A percentile compares a stretch with the other conserved stretches of the same genome.
These are phyloP conservation scores for Nephrotoma flavescens DNA, from an alignment of 2,888 invertebrate genomes.

Conservation along the genomic window DNA sequence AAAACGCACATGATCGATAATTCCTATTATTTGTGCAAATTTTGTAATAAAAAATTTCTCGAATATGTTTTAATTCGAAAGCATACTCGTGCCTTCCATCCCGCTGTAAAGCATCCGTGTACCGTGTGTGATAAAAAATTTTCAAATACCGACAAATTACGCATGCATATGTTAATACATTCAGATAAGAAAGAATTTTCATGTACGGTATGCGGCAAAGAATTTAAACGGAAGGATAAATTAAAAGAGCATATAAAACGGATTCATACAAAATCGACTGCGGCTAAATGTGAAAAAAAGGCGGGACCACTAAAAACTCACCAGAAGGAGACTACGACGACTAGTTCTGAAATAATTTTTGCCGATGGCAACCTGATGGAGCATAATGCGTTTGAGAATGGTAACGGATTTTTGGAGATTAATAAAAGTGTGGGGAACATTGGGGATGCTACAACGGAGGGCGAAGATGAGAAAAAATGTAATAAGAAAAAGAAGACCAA, in stretches of 20 bases:
- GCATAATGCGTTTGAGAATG: not conserved
- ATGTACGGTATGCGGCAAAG: conserved; percentile 61
- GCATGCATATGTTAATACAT: conserved; percentile 52
- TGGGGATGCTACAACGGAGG: not conserved
- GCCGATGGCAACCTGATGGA: not conserved
- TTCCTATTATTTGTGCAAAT: conserved; percentile 51
- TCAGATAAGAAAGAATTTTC: conserved; percentile 51
- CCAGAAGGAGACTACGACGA: not conserved
- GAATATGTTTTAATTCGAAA: conserved; percentile 56
- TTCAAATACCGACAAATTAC: conserved; percentile 53
- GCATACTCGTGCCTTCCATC: conserved; percentile 60
- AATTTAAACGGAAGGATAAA: conserved; percentile 47
- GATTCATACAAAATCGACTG: conserved; percentile 11
- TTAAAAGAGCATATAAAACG: conserved; percentile 14
- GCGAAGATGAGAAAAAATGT: not conserved
- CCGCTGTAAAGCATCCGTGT: conserved; percentile 50
- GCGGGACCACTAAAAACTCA: not conserved
- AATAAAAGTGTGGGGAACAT: not conserved
- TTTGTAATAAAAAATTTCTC: conserved; percentile 49
- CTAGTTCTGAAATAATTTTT: not conserved
- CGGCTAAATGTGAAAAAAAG: not conserved
- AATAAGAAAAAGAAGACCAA: conserved; percentile 16
- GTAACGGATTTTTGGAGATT: not conserved
- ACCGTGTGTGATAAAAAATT: conserved; percentile 53
- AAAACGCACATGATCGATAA: conserved; percentile 41